These are phyloP conservation scores for Parapristionchus giblindavisi DNA, from an alignment of 2,888 invertebrate species.

Conservation along the genomic window DNA sequence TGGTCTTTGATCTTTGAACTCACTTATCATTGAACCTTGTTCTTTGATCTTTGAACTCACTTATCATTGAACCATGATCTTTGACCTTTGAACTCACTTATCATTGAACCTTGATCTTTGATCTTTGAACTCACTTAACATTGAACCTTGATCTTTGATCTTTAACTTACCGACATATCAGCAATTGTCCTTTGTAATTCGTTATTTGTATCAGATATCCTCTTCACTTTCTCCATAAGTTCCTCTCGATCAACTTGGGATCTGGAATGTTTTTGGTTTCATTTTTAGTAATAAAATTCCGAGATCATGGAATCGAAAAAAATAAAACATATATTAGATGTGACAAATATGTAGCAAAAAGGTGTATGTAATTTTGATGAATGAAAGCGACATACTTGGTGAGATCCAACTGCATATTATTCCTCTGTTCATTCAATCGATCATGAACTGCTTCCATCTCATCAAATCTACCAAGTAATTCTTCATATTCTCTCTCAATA, in stretches of 20 bases:
- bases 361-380: background rate
- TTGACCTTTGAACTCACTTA: too few species aligned
- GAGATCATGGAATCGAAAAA: too few species aligned
- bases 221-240: conserved; percentile 41
- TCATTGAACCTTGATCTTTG: too few species aligned
- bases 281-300: too few species aligned
- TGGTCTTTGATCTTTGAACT: too few species aligned
- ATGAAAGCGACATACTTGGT: conserved; percentile 14
- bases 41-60: too few species aligned
- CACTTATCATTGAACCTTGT: too few species aligned
- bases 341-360: too few species aligned
- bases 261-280: too few species aligned
- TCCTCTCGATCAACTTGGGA: conserved; percentile 34
- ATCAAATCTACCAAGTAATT: conserved; percentile 46
- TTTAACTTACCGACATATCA: conserved; percentile 55
- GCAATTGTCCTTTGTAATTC: conserved; percentile 59
- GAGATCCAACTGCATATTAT: conserved; percentile 31
- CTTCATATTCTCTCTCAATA: conserved; percentile 48
- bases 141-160: background rate
- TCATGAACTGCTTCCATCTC: conserved; percentile 52
- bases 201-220: conserved; percentile 56
- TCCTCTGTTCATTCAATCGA: conserved; percentile 34
- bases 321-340: too few species aligned
- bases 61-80: too few species aligned
- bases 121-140: too few species aligned